Base-by-base conservation (phyloP, 1,140 invertebrate genomes). In the Drosophila parvula region DNA sequence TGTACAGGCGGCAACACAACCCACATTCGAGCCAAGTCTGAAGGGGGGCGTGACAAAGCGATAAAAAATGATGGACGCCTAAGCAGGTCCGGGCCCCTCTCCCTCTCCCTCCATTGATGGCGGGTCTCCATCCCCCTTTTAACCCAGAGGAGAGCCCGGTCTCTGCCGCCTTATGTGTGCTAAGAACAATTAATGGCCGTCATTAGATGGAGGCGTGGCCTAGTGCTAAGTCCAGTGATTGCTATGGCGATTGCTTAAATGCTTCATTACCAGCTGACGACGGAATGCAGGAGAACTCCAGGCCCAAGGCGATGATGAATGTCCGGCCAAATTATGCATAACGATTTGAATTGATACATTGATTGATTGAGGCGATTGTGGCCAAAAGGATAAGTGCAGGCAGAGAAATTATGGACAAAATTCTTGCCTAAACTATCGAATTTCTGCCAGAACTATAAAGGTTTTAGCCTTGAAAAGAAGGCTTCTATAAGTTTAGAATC, bases 11-110 rank as follows among this genome's bases (percentile, higher is more conserved):
- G 40, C 22, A 22, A 22, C 67, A 78, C 41, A 77, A 0, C 45
- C 50, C 30, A 76, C 68, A 64, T 50, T 30, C 28, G 27, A 48
- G 14, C 7, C 45, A n/a, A 18, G n/a, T n/a, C 16, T 64, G 78
- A n/a, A 34, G 30, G 57, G 28, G 18, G 36, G 79, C 62, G 74
- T 85, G 78, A 41, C 70, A 69, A 53, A 82, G 82, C 62, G 62
- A 81, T 86, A 86, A 81, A 86, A 86, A 86, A 86, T 79, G 70
- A 85, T 85, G 69, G 65, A 41, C 59, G 38, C 32, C 41, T 47
- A 60, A 27, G n/a, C 41, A 30, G 48, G 12, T 11, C 18, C 30
- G 30, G 5, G n/a, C n/a, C n/a, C n/a, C n/a, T n/a, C n/a, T n/a
- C n/a, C n/a, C n/a, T n/a, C n/a, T 30, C 30, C 47, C n/a, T 55